A percentile compares a stretch with the other conserved stretches of the same genome.
These are phyloP conservation scores for Odobenus rosmarus DNA, from an alignment of 2,113 vertebrate genomes.

Conservation along the genomic window DNA sequence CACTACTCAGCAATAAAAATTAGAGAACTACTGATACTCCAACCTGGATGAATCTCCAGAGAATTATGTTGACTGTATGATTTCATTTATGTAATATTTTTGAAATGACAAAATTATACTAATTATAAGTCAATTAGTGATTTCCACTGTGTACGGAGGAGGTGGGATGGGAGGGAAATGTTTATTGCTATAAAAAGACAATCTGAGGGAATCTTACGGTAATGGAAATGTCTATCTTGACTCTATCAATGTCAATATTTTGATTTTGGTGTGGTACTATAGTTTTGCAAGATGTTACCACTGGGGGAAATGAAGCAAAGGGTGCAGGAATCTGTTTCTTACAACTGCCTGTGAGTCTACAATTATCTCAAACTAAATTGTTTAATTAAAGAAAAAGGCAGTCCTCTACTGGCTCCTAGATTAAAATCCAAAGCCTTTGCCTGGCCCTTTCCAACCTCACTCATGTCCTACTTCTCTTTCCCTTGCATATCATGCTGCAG, in stretches of 20 bases:
- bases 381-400: not conserved
- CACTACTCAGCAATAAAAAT: not conserved
- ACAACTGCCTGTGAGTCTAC: not conserved
- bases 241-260: not conserved
- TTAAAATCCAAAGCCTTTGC: not conserved
- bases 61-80: not conserved
- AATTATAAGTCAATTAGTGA: not conserved
- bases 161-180: not conserved
- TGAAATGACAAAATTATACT: not conserved
- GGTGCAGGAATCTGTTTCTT: not conserved
- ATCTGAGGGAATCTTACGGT: not conserved
- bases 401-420: not conserved
- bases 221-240: not conserved
- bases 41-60: not conserved
- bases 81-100: constrained; percentile 12
- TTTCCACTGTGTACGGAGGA: not conserved
- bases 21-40: not conserved
- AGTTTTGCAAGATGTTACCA: not conserved
- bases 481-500: accelerated
- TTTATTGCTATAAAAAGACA: not conserved
- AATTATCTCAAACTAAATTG: not conserved
- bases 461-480: not conserved
- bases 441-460: not conserved
- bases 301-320: not conserved
- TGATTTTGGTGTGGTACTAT: not conserved